phyloP scores from a whole-genome alignment of 2,888 invertebrate species.

The Archips xylosteana region DNA sequence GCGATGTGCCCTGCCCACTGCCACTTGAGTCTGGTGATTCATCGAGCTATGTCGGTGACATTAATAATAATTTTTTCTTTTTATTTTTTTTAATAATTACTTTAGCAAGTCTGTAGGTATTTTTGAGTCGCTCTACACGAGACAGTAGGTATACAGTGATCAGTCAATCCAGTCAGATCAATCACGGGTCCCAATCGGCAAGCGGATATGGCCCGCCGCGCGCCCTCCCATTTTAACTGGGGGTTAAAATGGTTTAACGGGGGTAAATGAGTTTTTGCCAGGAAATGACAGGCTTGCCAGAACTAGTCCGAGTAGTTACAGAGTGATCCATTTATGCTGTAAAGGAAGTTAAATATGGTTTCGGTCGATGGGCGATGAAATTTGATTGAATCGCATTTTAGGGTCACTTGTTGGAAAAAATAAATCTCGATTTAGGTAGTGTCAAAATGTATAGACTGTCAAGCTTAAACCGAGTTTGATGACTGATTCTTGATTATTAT shows the following conservation, averaged over 20 bases:
- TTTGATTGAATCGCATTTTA: too few relatives aligned
- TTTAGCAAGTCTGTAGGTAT: neutral
- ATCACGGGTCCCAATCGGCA: constrained; percentile 66
- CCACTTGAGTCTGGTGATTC: too few relatives aligned
- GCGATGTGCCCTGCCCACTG: too few relatives aligned
- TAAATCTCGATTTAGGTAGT: too few relatives aligned
- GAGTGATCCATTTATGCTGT: neutral
- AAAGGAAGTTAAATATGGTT: neutral
- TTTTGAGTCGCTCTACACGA: neutral
- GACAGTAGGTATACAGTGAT: constrained; percentile 27
- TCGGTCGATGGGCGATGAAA: neutral
- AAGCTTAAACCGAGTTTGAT: too few relatives aligned
- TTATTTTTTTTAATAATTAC: too few relatives aligned
- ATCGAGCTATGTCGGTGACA: too few relatives aligned
- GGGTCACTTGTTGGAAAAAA: too few relatives aligned
- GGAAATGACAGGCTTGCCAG: constrained; percentile 58
- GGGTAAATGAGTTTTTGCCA: constrained; percentile 63
- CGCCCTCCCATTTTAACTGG: constrained; percentile 73
- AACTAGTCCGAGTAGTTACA: constrained; percentile 3
- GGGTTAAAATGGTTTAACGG: constrained; percentile 21
- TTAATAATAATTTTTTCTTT: too few relatives aligned
- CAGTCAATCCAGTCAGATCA: constrained; percentile 57
- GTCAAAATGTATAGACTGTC: too few relatives aligned
- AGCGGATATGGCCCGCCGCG: constrained; percentile 71
- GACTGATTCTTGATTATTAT: too few relatives aligned